phyloP scores from a whole-genome alignment of 2,113 vertebrate species.

The Spermophilus dauricus region DNA sequence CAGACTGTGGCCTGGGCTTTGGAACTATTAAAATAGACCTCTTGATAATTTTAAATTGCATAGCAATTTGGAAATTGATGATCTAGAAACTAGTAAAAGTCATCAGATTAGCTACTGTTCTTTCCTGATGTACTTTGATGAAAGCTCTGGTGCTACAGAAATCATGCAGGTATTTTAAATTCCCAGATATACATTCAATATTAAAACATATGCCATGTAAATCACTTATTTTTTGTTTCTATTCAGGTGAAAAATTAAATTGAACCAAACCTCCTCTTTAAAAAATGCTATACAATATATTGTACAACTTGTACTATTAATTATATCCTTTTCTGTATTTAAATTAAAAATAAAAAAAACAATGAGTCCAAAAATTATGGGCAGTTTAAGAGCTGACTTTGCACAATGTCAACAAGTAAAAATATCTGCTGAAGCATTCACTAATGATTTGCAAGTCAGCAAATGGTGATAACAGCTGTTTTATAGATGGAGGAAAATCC shows the following conservation, averaged over 20 bases:
- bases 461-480: conserved; percentile 37
- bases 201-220: background rate
- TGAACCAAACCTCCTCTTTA: background rate
- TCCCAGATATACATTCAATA: background rate
- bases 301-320: background rate
- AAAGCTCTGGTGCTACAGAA: background rate
- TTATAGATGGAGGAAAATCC: conserved; percentile 34
- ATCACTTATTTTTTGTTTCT: background rate
- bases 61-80: background rate
- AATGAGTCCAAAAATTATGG: conserved; percentile 43
- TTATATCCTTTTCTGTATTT: conserved; percentile 20
- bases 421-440: conserved; percentile 62
- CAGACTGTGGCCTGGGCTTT: background rate
- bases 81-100: background rate
- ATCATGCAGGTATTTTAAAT: background rate
- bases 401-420: conserved; percentile 46
- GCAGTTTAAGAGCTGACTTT: conserved; percentile 62
- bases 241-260: background rate
- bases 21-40: background rate
- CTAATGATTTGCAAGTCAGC: conserved; percentile 73
- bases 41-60: background rate
- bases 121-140: background rate
- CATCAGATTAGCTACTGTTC: background rate
- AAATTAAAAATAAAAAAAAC: conserved; percentile 33
- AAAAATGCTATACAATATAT: background rate